Percentiles rank a stretch among this genome's conserved stretches.
Evolutionary conservation across 2,113 vertebrate genomes (phyloP).

Genomic region (Anhinga rufa): DNA sequence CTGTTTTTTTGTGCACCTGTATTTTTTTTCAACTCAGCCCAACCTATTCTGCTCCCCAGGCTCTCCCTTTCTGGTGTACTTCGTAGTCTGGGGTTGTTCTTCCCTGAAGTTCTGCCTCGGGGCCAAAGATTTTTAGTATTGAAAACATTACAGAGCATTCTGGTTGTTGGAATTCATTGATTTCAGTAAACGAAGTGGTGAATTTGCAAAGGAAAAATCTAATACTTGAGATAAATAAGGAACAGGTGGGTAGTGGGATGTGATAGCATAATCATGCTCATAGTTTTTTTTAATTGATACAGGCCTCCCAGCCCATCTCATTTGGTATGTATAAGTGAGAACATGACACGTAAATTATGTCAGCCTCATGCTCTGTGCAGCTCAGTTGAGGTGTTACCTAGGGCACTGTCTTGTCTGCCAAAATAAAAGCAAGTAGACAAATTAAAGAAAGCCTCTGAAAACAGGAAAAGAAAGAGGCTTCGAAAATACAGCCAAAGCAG

Average conservation of each 20-base stretch:
- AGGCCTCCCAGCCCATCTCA: not conserved
- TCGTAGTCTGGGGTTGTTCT: fast-evolving
- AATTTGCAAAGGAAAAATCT: not conserved
- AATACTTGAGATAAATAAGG: not conserved
- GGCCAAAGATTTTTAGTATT: not conserved
- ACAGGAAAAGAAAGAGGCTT: not conserved
- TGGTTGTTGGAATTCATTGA: not conserved
- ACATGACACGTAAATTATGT: not conserved
- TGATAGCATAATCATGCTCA: not conserved
- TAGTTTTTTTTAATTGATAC: not conserved
- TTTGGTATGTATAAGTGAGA: not conserved
- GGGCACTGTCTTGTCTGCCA: not conserved
- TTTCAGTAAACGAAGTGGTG: not conserved
- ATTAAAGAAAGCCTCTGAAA: not conserved
- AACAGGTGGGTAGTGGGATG: not conserved
- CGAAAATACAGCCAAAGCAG: not conserved
- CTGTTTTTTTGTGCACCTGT: not conserved
- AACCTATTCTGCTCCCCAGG: not conserved
- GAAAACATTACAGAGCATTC: not conserved
- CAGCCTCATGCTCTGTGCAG: not conserved
- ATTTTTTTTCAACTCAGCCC: not conserved
- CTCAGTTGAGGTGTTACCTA: not conserved
- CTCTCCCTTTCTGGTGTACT: not conserved
- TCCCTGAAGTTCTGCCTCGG: not conserved
- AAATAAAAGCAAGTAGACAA: not conserved